phyloP scores from a whole-genome alignment of 1,140 invertebrate genomes.

The Steinernema feltiae region DNA sequence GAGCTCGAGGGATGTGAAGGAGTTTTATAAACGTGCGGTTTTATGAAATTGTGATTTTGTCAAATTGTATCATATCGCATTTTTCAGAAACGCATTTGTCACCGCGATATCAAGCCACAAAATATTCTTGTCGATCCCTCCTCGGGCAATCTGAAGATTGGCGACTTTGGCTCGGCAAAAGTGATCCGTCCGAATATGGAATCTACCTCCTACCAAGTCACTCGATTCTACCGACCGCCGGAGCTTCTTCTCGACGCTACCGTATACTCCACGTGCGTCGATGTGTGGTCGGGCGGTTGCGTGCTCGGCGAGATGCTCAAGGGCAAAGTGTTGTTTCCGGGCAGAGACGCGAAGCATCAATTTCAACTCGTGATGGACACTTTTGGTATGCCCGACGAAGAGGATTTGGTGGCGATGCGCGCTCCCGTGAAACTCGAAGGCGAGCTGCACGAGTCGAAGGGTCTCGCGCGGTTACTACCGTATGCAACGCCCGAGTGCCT shows the following conservation, averaged over 20 bases:
- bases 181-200: conserved; percentile 7
- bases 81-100: conserved; percentile 35
- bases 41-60: no score
- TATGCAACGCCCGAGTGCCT: conserved; percentile 23
- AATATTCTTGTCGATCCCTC: conserved; percentile 43
- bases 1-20: no score
- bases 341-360: conserved; percentile 95
- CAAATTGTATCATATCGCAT: no score
- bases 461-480: conserved; percentile 27
- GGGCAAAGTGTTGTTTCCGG: conserved; percentile 97
- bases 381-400: conserved; percentile 82
- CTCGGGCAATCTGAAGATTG: conserved; percentile 44
- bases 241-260: conserved; percentile 40
- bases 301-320: conserved; percentile 80
- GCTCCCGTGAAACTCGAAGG: conserved; percentile 19
- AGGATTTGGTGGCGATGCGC: conserved; percentile 33
- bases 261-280: conserved; percentile 57
- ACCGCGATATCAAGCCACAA: conserved; percentile 50
- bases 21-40: no score
- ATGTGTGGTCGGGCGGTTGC: conserved; percentile 98
- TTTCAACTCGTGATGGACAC: conserved; percentile 97
- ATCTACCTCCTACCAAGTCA: conserved; percentile 42
- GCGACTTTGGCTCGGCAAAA: conserved; percentile 48
- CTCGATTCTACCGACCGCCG: conserved; percentile 44
- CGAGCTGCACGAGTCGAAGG: not conserved